A percentile compares a stretch with the other conserved stretches of the same genome.
phyloP scores from a whole-genome alignment of 2,888 invertebrate species.

The Nemoura dubitans region DNA sequence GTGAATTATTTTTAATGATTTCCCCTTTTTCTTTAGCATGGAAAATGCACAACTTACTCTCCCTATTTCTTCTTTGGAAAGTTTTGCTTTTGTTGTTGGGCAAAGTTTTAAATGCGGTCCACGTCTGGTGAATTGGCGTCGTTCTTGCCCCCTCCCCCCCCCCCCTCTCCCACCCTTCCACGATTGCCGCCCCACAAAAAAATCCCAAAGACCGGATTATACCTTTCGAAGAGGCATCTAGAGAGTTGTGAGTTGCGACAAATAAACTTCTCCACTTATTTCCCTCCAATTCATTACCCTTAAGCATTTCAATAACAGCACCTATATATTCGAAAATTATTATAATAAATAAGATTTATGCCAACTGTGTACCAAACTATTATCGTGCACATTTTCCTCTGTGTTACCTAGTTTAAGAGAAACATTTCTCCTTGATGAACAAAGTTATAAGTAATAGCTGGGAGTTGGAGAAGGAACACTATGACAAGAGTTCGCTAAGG shows the following conservation, averaged over 20 bases:
- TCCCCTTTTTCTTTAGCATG: conserved; percentile 17
- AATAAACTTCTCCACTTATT: not conserved
- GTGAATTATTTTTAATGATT: conserved; percentile 27
- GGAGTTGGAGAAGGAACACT: not conserved
- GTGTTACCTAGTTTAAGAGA: not conserved
- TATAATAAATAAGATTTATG: not conserved
- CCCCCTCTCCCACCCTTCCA: not conserved
- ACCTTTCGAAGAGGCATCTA: not conserved
- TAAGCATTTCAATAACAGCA: not conserved
- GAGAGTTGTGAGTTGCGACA: not conserved
- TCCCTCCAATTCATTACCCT: not conserved
- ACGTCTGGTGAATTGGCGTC: conserved; percentile 24
- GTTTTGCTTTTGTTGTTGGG: conserved; percentile 24
- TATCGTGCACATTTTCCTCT: not conserved
- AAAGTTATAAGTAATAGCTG: not conserved
- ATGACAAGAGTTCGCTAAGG: not conserved
- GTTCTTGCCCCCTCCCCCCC: not conserved
- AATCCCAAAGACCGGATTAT: not conserved
- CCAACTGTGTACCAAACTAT: not conserved
- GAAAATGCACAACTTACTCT: conserved; percentile 13
- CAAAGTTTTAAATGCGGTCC: conserved; percentile 23
- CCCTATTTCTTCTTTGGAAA: conserved; percentile 12
- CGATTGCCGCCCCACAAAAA: not conserved
- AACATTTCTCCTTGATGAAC: not conserved
- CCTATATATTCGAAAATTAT: not conserved